These are phyloP conservation scores for Anthophora plumipes DNA, from an alignment of 2,888 invertebrate genomes.

Conservation along the genomic window DNA sequence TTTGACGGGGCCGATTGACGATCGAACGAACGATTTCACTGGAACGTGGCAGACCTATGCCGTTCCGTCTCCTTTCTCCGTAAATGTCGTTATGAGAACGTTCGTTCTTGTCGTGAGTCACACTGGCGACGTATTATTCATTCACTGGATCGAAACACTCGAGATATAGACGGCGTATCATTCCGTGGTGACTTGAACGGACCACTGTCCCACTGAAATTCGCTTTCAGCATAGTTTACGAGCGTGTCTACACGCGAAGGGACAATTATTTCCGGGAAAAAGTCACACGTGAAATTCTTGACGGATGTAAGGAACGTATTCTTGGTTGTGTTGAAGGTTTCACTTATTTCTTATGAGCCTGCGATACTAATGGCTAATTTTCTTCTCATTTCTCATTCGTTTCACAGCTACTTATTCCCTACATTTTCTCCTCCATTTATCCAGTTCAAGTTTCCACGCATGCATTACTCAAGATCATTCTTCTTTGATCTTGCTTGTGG, in stretches of 20 bases:
- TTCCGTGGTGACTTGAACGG: constrained; percentile 11
- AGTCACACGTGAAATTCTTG: background rate
- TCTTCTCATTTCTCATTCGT: constrained; percentile 1
- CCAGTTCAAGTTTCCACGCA: background rate
- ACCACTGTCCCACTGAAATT: background rate
- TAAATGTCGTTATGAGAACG: constrained; percentile 48
- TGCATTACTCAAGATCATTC: constrained; percentile 8
- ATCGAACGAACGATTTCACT: constrained; percentile 24
- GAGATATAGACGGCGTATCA: constrained; percentile 5
- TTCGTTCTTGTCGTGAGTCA: constrained; percentile 41
- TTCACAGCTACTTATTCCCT: background rate
- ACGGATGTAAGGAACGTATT: background rate
- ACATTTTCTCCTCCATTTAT: constrained; percentile 2
- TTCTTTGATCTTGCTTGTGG: background rate
- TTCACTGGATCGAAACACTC: constrained; percentile 9
- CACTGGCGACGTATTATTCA: constrained; percentile 48
- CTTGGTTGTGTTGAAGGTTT: background rate
- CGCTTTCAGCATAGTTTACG: background rate
- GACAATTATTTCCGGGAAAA: background rate
- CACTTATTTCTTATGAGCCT: background rate
- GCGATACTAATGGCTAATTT: background rate
- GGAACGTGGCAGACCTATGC: constrained; percentile 14
- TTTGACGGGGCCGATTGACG: background rate
- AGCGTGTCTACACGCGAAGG: constrained; percentile 12
- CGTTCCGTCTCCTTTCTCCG: constrained; percentile 31